Conservation (phyloP, 2,797 vertebrate species). For the Craterocephalus amniculus region DNA sequence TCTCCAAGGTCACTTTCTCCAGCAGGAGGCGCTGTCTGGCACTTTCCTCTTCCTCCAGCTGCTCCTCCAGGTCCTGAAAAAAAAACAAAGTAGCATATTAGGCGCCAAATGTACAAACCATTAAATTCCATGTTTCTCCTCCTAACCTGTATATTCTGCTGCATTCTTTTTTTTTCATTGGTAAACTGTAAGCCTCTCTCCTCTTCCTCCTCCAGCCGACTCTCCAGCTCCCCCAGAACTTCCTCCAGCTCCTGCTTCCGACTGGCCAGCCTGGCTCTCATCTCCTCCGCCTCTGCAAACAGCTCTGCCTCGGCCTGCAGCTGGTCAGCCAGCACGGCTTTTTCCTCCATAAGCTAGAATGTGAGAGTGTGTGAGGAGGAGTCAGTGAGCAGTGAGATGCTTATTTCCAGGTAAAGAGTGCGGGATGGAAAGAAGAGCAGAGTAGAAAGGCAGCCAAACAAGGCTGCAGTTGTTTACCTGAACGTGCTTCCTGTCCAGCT, state of each 20-base stretch:
- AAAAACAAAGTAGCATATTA: conserved; percentile 3
- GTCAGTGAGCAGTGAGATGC: neutral
- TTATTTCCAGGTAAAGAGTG: neutral
- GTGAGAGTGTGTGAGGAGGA: conserved; percentile 6
- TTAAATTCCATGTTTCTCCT: neutral
- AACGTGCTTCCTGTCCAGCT: conserved; percentile 85
- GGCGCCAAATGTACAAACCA: neutral
- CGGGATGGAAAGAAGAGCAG: neutral
- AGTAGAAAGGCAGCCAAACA: neutral
- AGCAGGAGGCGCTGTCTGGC: conserved; percentile 91
- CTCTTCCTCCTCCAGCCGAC: conserved; percentile 90
- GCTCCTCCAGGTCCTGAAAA: conserved; percentile 89
- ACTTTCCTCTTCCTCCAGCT: conserved; percentile 91
- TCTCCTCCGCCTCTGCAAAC: conserved; percentile 92
- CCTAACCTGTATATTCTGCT: conserved; percentile 89
- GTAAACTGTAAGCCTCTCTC: conserved; percentile 86
- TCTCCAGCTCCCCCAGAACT: conserved; percentile 88
- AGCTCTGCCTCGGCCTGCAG: conserved; percentile 91
- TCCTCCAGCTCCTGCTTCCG: conserved; percentile 93
- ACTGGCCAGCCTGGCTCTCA: conserved; percentile 84
- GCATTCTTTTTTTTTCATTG: conserved; percentile 88
- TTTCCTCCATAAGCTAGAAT: conserved; percentile 87
- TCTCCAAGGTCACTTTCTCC: conserved; percentile 90
- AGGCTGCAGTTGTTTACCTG: conserved; percentile 78
- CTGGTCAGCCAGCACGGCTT: conserved; percentile 88